Evolutionary conservation across 2,888 invertebrate species (phyloP).

Genomic region (Lochmaea crataegi): DNA sequence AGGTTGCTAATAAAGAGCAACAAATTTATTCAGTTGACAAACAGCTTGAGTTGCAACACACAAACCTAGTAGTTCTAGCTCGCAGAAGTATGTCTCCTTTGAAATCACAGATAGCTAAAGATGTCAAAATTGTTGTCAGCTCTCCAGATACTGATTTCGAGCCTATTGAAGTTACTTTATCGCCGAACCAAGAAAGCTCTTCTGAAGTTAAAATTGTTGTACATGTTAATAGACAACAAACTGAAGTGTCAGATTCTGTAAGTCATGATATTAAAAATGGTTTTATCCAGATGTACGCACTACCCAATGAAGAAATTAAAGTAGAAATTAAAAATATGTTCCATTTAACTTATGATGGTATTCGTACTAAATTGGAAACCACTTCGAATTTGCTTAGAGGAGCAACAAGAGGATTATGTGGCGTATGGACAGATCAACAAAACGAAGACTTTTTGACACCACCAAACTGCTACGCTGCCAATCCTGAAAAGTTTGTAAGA

Average conservation of each 20-base stretch:
- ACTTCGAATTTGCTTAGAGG: constrained; percentile 66
- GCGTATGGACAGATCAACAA: constrained; percentile 71
- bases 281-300: constrained; percentile 64
- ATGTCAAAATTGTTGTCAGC: constrained; percentile 65
- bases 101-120: constrained; percentile 61
- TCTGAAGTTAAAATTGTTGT: constrained; percentile 59
- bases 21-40: constrained; percentile 45
- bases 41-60: constrained; percentile 57
- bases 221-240: constrained; percentile 65
- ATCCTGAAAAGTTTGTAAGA: constrained; percentile 69
- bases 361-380: constrained; percentile 65
- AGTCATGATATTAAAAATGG: constrained; percentile 57
- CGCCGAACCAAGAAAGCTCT: constrained; percentile 46
- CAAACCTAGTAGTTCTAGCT: constrained; percentile 63
- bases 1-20: constrained; percentile 54
- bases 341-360: constrained; percentile 71
- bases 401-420: constrained; percentile 74
- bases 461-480: constrained; percentile 67
- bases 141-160: constrained; percentile 58
- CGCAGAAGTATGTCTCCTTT: constrained; percentile 56
- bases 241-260: constrained; percentile 54
- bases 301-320: constrained; percentile 69
- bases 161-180: constrained; percentile 61
- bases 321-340: constrained; percentile 69
- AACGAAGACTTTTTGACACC: constrained; percentile 73